These are phyloP conservation scores for Catocala fraxini DNA, from an alignment of 2,888 invertebrate genomes.

Conservation along the genomic window DNA sequence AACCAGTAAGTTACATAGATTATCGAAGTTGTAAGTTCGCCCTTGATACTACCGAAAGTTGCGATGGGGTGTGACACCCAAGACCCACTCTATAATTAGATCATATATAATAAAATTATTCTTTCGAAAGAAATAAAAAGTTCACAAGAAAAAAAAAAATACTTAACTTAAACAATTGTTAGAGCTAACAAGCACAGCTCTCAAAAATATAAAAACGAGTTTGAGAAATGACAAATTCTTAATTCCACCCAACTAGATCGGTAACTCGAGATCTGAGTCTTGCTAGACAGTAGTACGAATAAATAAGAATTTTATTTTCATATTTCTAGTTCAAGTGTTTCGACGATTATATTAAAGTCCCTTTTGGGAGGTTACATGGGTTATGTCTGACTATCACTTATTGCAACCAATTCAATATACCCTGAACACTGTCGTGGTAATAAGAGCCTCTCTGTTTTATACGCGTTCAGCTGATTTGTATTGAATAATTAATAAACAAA, in stretches of 20 bases:
- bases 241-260: slow-evolving; percentile 8
- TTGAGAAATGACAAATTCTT: slow-evolving; percentile 13
- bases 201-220: neutral
- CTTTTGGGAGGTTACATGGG: neutral
- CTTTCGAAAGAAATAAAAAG: too few species aligned
- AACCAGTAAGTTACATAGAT: neutral
- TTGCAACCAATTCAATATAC: too few species aligned
- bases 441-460: too few species aligned
- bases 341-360: slow-evolving; percentile 3
- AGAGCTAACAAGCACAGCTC: neutral
- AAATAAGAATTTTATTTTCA: slow-evolving; percentile 5
- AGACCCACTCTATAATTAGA: too few species aligned
- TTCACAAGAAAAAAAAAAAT: too few species aligned
- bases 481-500: too few species aligned
- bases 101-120: too few species aligned
- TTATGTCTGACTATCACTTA: neutral
- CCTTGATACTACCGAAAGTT: neutral
- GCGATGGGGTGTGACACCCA: too few species aligned
- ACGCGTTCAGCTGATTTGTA: too few species aligned
- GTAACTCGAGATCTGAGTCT: neutral
- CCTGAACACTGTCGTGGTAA: too few species aligned
- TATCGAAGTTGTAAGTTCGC: neutral
- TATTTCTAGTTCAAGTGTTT: slow-evolving; percentile 10
- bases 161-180: too few species aligned
- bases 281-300: neutral